These are phyloP conservation scores for Chrysopa pallens DNA, from an alignment of 1,140 invertebrate species.

Conservation along the genomic window DNA sequence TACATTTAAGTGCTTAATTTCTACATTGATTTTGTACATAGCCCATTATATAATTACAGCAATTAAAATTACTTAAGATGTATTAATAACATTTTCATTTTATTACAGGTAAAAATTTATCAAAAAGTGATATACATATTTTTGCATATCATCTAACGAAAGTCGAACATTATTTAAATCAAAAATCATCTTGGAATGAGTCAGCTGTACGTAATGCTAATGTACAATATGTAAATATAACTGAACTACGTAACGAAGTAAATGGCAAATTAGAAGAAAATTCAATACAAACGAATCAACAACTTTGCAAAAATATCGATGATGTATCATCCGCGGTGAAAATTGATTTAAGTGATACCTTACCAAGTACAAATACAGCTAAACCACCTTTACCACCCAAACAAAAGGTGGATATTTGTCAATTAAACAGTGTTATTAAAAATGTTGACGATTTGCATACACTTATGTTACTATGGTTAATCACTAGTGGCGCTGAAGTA, in stretches of 20 bases:
- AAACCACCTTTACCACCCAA: background rate
- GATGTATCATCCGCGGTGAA: background rate
- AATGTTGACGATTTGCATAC: slow-evolving; percentile 31
- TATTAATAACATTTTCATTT: background rate
- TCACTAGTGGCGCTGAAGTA: slow-evolving; percentile 42
- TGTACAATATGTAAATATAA: background rate
- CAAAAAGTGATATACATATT: slow-evolving; percentile 17
- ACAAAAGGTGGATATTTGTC: background rate
- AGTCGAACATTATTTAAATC: slow-evolving; percentile 16
- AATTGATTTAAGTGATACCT: background rate
- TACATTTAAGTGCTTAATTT: no score
- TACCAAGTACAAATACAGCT: background rate
- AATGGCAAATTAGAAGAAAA: background rate
- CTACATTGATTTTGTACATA: no score
- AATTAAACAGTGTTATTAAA: background rate
- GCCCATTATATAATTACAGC: no score
- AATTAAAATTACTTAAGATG: no score
- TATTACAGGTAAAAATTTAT: slow-evolving; percentile 14
- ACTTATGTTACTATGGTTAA: slow-evolving; percentile 44
- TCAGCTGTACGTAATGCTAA: background rate
- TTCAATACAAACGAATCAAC: background rate
- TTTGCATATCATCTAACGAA: slow-evolving; percentile 21
- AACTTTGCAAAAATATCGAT: background rate
- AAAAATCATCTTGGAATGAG: background rate
- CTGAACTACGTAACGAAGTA: background rate